phyloP scores from a whole-genome alignment of 1,140 invertebrate genomes.

The Stegodyphus dumicola region DNA sequence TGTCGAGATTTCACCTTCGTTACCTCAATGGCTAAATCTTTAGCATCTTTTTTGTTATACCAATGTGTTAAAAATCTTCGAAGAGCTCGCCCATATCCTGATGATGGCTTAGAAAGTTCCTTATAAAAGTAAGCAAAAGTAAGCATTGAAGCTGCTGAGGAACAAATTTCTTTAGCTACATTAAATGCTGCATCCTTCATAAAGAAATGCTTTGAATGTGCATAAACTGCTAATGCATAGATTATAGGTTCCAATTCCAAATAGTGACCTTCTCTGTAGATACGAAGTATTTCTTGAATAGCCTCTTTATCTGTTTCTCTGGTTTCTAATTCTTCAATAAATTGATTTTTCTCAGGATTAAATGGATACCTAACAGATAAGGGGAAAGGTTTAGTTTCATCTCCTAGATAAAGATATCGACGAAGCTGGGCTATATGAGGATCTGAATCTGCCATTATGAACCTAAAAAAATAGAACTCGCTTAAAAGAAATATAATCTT shows the following conservation, averaged over 20 bases:
- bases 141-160: slow-evolving; percentile 73
- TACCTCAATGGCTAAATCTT: slow-evolving; percentile 74
- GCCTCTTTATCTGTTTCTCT: slow-evolving; percentile 62
- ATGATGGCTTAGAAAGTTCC: slow-evolving; percentile 69
- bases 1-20: slow-evolving; percentile 75
- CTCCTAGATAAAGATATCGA: slow-evolving; percentile 62
- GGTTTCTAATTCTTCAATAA: slow-evolving; percentile 56
- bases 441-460: slow-evolving; percentile 29
- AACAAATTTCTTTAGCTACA: slow-evolving; percentile 71
- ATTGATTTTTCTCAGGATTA: slow-evolving; percentile 16
- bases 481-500: slow-evolving; percentile 10
- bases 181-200: slow-evolving; percentile 71
- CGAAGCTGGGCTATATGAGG: slow-evolving; percentile 28
- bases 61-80: slow-evolving; percentile 73
- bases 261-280: slow-evolving; percentile 49
- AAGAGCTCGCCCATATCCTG: slow-evolving; percentile 75
- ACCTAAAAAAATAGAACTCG: slow-evolving; percentile 18
- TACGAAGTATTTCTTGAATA: slow-evolving; percentile 62
- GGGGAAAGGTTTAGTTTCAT: slow-evolving; percentile 33
- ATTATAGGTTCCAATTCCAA: slow-evolving; percentile 70
- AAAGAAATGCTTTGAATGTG: slow-evolving; percentile 67
- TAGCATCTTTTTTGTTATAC: slow-evolving; percentile 73
- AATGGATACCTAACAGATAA: slow-evolving; percentile 19
- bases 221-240: slow-evolving; percentile 75
- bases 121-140: slow-evolving; percentile 74